A percentile compares a stretch with the other conserved stretches of the same genome.
These are phyloP conservation scores for Eonycteris spelaea DNA, from an alignment of 2,113 vertebrate species.

Conservation along the genomic window DNA sequence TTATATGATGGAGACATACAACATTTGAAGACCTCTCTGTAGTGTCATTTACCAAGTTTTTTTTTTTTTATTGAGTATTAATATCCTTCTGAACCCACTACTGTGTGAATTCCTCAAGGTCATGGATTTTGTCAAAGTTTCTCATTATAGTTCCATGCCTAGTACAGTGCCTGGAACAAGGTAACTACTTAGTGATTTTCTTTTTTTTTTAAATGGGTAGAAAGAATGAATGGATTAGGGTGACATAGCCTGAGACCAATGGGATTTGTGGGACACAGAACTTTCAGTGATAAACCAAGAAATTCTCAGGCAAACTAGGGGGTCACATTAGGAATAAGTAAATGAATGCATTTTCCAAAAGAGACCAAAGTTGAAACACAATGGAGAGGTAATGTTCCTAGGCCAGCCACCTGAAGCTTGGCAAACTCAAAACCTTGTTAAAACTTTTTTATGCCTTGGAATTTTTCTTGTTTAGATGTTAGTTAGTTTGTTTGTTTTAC, in stretches of 20 bases:
- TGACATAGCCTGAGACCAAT: not conserved
- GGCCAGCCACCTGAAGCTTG: not conserved
- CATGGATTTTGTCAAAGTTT: not conserved
- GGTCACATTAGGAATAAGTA: not conserved
- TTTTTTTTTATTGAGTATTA: not conserved
- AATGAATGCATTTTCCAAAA: not conserved
- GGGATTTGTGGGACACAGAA: not conserved
- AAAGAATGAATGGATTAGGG: not conserved
- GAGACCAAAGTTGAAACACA: not conserved
- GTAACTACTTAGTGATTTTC: not conserved
- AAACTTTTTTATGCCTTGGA: not conserved
- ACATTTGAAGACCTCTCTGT: not conserved
- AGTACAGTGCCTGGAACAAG: not conserved
- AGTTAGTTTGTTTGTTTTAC: not conserved
- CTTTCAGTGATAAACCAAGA: not conserved
- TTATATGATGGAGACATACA: not conserved
- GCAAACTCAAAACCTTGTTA: not conserved
- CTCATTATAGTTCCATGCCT: not conserved
- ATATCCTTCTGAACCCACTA: not conserved
- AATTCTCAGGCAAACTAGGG: not conserved
- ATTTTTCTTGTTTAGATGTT: not conserved
- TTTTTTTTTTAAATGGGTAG: not conserved
- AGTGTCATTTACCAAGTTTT: not conserved
- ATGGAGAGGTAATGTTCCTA: not conserved
- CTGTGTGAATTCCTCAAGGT: not conserved